Conservation (phyloP, 1,140 invertebrate species). For the Cydia amplana region DNA sequence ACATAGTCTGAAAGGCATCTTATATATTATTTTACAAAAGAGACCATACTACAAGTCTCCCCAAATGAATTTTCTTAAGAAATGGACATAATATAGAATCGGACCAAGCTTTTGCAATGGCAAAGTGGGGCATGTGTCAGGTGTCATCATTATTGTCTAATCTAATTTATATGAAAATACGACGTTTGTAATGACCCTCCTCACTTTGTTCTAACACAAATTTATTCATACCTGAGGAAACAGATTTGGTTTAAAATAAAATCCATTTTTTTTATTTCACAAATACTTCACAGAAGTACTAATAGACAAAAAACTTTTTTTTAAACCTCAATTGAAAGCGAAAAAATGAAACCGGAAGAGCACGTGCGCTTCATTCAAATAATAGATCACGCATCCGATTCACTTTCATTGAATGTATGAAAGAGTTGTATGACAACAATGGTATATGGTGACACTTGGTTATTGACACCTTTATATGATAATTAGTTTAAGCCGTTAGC, state of each 20-base stretch:
- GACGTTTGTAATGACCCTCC: too few species aligned
- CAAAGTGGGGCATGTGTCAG: too few species aligned
- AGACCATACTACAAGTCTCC: conserved; percentile 36
- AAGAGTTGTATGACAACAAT: conserved; percentile 20
- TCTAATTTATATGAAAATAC: too few species aligned
- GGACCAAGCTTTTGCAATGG: too few species aligned
- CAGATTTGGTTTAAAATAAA: too few species aligned
- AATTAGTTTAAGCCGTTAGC: background rate
- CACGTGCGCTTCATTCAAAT: conserved; percentile 38
- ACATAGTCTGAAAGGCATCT: conserved; percentile 32
- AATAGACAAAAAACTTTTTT: background rate
- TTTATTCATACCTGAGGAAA: too few species aligned
- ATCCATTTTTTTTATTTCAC: too few species aligned
- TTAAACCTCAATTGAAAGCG: background rate
- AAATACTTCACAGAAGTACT: too few species aligned
- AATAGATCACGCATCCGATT: conserved; percentile 33
- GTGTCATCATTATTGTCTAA: too few species aligned
- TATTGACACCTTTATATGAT: background rate
- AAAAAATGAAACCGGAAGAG: conserved; percentile 35
- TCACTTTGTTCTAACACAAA: too few species aligned
- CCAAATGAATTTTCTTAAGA: conserved; percentile 24
- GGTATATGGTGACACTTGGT: background rate
- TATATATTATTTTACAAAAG: background rate
- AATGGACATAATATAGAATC: background rate
- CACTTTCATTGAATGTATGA: conserved; percentile 31